Base-by-base conservation (phyloP, 2,888 invertebrate species). In the Morpho achilles region DNA sequence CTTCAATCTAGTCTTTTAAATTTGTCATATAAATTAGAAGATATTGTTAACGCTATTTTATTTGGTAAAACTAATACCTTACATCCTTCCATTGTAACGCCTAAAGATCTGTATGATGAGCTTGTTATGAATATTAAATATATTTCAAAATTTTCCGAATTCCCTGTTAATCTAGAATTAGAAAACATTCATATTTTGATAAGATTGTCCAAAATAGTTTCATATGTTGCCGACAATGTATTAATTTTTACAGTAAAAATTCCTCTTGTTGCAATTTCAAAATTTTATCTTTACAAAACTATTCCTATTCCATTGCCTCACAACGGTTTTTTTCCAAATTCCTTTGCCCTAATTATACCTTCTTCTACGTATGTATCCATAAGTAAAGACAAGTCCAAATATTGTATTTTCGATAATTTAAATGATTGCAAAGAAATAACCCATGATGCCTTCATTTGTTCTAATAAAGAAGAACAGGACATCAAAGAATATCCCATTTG, bases 331-430 rank as follows among this genome's bases (percentile, higher is more conserved):
- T 58, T 59, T 32, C 64, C 68, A 40, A 48, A 64, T 41, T 53
- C 56, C 7, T 65, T 64, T 43, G 63, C 53, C 45, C 7, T 64
- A 4, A 61, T 66, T 7, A 53, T 60, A 43, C 66, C 66, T 32
- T 53, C n/a, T 1, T 7, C 16, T 56, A 64, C 54, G 8, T 65
- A 63, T 44, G 62, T 61, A 4, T 53, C 56, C 10, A 61, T 66
- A 42, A 65, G 60, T 40, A 64, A 56, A 39, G 66, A 68, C 44
- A 68, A 64, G 52, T 50, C n/a, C 7, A 9, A 64, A 7, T 68
- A 62, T 55, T 53, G 56, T 48, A 46, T 40, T n/a, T 22, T 68
- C 0, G 50, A 65, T 9, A 32, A 16, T n/a, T 32, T 67, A 9
- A 50, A 53, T 1, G 41, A 7, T 2, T 60, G 64, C 16, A 54